Base-by-base conservation (phyloP, 2,113 vertebrate species). In the Morone saxatilis region DNA sequence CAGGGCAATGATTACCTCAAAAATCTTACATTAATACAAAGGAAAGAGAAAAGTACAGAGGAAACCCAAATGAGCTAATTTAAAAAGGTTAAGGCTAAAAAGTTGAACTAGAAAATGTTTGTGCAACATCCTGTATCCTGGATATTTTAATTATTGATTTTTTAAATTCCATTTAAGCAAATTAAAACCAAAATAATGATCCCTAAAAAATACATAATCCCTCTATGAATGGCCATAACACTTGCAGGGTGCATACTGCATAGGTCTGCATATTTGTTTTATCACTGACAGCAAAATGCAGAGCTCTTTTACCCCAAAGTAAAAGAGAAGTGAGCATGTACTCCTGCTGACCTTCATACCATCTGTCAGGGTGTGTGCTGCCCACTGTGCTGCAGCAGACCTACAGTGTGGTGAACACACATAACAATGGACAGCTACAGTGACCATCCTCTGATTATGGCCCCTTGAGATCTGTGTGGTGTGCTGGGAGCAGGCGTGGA, bases 321-420 rank as follows among this genome's bases (percentile, higher is more conserved):
- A 45, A 63, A 43, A 47, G 56, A 50, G 56, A 50, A 69, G 66
- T 56, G 67, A 61, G 22, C 4, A 12, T 12, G 31, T 31, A 43
- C 4, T 25, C 13, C 70, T 38, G 60, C 4, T 59, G 81, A 66
- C 89, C 82, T 89, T 78, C 69, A 65, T 0, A 14, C 76, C 84
- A 85, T 88, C 81, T 88, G 31, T 31, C 31, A 31, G 31, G 31
- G 31, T 31, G 81, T 59, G 67, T 13, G 31, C 62, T 47, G 50
- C 57, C 43, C 8, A 45, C 12, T 31, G 60, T n/a, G 43, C 76
- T 60, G 68, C 75, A 81, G 74, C 73, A 62, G 47, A 40, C 22
- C 16, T 7, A 41, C 41, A 61, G 22, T 4, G 43, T 17, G 31
- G 54, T 38, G 57, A 48, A 61, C 48, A 54, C 54, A 78, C 60